These are phyloP conservation scores for Actinostola sp. DNA, from an alignment of 92 coral and sea anemone genomes.

Conservation along the genomic window DNA sequence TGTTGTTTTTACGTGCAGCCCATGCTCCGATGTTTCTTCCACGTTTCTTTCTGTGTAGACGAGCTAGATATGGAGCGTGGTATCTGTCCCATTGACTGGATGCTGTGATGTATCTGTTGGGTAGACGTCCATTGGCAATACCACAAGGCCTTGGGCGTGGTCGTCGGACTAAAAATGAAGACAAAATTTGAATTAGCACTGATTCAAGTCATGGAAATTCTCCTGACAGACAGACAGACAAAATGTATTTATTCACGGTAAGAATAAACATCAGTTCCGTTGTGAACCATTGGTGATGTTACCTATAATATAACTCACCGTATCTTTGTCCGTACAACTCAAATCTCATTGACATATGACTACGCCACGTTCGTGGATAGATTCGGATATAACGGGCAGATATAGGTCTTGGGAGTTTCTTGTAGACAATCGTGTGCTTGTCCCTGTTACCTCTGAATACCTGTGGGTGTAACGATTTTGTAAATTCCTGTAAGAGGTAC, in stretches of 20 bases:
- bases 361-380: conserved; percentile 55
- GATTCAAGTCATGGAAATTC: neutral
- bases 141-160: conserved; percentile 52
- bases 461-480: no score
- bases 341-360: conserved; percentile 63
- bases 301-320: neutral
- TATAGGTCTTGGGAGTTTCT: conserved; percentile 37
- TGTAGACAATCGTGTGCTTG: conserved; percentile 45
- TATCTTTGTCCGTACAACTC: conserved; percentile 59
- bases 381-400: conserved; percentile 55
- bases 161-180: conserved; percentile 36
- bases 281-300: neutral
- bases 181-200: neutral
- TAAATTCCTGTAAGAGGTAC: no score
- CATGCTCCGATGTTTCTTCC: conserved; percentile 65
- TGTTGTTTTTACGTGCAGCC: conserved; percentile 64
- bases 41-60: conserved; percentile 44
- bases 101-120: conserved; percentile 68
- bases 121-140: conserved; percentile 57
- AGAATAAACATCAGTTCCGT: neutral
- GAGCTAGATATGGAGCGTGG: conserved; percentile 65
- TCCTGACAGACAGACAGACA: neutral
- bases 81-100: conserved; percentile 57
- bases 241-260: neutral
- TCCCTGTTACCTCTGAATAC: conserved; percentile 56